Evolutionary conservation across 2,888 invertebrate genomes (phyloP), one percentile per base, ranked within the genome.

Genomic region (Tryphoninae sp.): DNA sequence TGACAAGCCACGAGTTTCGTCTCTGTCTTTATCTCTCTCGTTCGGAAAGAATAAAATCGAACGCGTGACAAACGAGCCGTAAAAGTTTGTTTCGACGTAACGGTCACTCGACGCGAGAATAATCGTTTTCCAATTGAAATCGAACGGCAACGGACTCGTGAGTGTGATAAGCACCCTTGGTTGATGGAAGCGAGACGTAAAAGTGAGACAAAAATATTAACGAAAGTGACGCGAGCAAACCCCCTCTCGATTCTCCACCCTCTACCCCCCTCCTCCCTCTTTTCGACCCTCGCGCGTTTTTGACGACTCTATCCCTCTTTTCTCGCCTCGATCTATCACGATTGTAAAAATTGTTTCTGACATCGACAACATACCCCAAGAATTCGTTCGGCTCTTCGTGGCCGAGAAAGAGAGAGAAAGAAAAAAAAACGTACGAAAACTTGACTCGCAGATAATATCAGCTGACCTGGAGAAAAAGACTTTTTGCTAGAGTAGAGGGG

Each of bases 81-180:
- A 83, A 85, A 74, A 77, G 71, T 76, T 84, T 62, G 81, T 65
- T 68, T 45, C 78, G 61, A 65, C 83, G 80, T 80, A 85, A 77
- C 84, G 89, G 90, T 89, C 91, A 90, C 88, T 89, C 87, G 88
- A 89, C 88, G 89, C 89, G 82, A 85, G 90, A 90, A 88, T 91
- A 90, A 91, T 92, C 90, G 90, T 89, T 91, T 91, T 90, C 87
- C 91, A 90, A 92, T 92, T 90, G 91, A 91, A 91, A 92, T 91
- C 88, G 89, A 88, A 88, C 87, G 87, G 88, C 86, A 84, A 83
- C 69, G 72, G 83, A 59, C 59, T 58, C 58, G 19, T 67, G 67
- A 67, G 67, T 19, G 77, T 68, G 78, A 61, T 67, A 75, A 42
- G 62, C n/a, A 51, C 42, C 77, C 40, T 68, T 69, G 62, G 64